Conservation (phyloP, 2,113 vertebrate genomes). For the Phainopepla nitens region DNA sequence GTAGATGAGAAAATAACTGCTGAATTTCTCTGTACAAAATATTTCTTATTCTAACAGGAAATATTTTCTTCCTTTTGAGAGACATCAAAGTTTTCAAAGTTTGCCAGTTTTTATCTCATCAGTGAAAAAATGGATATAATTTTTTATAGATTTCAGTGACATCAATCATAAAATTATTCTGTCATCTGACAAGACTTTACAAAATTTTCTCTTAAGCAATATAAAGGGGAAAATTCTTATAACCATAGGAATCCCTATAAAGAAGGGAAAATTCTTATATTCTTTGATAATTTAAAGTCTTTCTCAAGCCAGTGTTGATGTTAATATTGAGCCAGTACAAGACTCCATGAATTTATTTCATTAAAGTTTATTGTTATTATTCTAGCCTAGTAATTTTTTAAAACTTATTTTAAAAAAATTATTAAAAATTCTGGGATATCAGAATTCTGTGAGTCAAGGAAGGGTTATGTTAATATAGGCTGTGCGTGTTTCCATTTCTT, state of each 20-base stretch:
- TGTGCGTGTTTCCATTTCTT: fast-evolving
- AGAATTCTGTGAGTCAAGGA: not conserved
- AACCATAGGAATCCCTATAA: not conserved
- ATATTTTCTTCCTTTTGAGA: not conserved
- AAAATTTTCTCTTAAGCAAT: not conserved
- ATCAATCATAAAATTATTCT: not conserved
- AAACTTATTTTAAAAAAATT: too few species aligned
- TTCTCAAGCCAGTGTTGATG: not conserved
- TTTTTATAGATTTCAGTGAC: not conserved
- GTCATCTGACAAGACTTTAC: not conserved
- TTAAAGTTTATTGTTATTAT: not conserved
- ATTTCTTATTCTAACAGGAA: not conserved
- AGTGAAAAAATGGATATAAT: not conserved
- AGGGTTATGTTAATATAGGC: not conserved
- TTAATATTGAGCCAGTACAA: not conserved
- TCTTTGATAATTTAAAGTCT: not conserved
- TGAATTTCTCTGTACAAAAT: not conserved
- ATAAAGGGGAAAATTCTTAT: not conserved
- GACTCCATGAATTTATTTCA: not conserved
- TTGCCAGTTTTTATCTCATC: not conserved
- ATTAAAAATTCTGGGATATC: not conserved
- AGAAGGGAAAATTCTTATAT: not conserved
- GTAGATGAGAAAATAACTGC: not conserved
- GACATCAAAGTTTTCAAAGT: not conserved
- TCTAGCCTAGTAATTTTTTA: not conserved